Evolutionary conservation across 2,888 invertebrate genomes (phyloP).

Genomic region (Imbricaverruca yamaguchii): DNA sequence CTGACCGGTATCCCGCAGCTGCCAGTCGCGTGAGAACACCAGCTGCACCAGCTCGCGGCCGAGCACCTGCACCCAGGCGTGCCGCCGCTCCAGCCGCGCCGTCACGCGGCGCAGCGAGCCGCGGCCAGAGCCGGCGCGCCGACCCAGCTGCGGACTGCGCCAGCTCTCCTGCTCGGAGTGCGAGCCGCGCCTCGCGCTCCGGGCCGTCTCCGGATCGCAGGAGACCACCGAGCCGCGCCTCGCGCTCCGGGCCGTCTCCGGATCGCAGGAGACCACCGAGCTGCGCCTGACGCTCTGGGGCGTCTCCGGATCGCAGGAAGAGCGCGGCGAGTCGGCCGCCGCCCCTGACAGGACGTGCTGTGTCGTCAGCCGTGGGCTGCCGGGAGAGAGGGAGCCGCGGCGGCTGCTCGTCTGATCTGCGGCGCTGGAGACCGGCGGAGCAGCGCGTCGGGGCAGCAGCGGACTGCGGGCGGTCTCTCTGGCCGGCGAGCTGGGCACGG

Average conservation of each 20-base stretch:
- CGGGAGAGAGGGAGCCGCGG: neutral
- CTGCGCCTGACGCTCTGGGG: neutral
- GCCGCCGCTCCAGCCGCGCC: neutral
- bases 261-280: neutral
- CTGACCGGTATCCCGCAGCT: conserved; percentile 29
- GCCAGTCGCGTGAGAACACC: conserved; percentile 44
- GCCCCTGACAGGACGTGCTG: no score
- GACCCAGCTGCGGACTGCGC: neutral
- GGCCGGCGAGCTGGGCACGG: neutral
- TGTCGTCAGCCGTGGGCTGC: neutral
- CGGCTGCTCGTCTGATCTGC: neutral
- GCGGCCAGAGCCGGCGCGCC: neutral
- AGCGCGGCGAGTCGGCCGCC: neutral
- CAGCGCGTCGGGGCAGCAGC: neutral
- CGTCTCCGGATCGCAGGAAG: neutral
- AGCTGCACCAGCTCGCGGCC: conserved; percentile 43
- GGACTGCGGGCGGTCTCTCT: neutral
- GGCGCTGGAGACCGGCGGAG: no score
- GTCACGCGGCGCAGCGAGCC: neutral
- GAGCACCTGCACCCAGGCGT: conserved; percentile 38
- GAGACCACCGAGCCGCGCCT: neutral
- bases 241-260: neutral
- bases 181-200: neutral
- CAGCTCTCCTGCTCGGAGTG: neutral
- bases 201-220: neutral